Evolutionary conservation across 2,888 invertebrate species (phyloP), one percentile per base, ranked within the genome.

Genomic region (Microchrysa polita): DNA sequence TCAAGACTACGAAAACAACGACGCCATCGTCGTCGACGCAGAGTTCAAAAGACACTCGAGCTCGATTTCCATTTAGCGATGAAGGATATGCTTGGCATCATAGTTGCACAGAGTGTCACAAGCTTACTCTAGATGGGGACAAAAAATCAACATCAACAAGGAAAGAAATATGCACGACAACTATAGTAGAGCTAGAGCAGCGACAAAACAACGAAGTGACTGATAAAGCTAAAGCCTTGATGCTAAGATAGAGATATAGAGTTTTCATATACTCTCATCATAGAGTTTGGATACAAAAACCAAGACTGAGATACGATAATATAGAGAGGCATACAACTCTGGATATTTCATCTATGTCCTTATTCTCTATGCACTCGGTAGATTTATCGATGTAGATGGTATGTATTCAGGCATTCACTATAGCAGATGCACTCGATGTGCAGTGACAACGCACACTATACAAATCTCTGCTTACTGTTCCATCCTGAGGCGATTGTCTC

Each of bases 1-100:
- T 20, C 44, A n/a, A 65, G 65, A 65, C 23, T 12, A 22, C 23
- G 23, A 22, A n/a, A n/a, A n/a, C n/a, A n/a, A n/a, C n/a, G n/a
- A n/a, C n/a, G n/a, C n/a, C n/a, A n/a, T n/a, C n/a, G n/a, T n/a
- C n/a, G n/a, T n/a, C n/a, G n/a, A n/a, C n/a, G n/a, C 48, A 65
- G 48, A 10, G 23, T 48, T 44, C 44, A 65, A 42, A 63, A 20
- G 65, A 65, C 42, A 63, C 14, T 61, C 61, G 27, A 34, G 48
- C 14, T 1, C 48, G 4, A 34, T 44, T 65, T 23, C 44, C 2
- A 18, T 65, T 20, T 42, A 65, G 22, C 65, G 65, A 14, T 20
- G 65, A 65, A 65, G 14, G 48, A 65, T 22, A 48, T 22, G 44
- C n/a, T 65, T 65, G 20, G 61, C 16, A 63, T 42, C 61, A 42